These are phyloP conservation scores for Pseudorhiza aurosa DNA, from an alignment of 30 jellyfish, hydroid and myxozoan species.

Conservation along the genomic window DNA sequence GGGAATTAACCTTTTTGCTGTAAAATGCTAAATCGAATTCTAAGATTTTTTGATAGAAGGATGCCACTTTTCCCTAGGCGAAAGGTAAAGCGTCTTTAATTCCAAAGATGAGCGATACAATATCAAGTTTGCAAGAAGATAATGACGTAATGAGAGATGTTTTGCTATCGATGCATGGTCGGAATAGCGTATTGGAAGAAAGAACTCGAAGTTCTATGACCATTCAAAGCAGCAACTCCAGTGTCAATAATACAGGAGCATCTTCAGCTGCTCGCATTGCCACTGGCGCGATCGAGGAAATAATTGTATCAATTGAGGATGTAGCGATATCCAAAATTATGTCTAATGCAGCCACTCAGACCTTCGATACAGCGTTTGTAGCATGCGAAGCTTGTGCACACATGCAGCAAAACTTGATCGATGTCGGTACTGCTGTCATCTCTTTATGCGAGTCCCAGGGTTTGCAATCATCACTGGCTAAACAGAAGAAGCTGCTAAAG, in stretches of 20 bases:
- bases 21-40: background rate
- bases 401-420: slow-evolving; percentile 77
- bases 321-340: slow-evolving; percentile 18
- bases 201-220: slow-evolving; percentile 22
- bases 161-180: slow-evolving; percentile 34
- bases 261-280: background rate
- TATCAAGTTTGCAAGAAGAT: slow-evolving; percentile 39
- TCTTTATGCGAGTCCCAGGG: slow-evolving; percentile 86
- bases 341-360: slow-evolving; percentile 73
- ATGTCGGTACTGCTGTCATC: slow-evolving; percentile 72
- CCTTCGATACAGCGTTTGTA: slow-evolving; percentile 89
- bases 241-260: background rate
- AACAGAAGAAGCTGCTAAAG: slow-evolving; percentile 65
- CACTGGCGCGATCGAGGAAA: background rate
- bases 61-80: slow-evolving; percentile 11
- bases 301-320: slow-evolving; percentile 24
- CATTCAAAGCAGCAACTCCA: background rate
- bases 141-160: slow-evolving; percentile 49
- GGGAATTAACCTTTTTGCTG: too few species aligned
- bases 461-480: slow-evolving; percentile 82
- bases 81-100: slow-evolving; percentile 3
- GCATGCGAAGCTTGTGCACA: slow-evolving; percentile 84
- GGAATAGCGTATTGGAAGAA: slow-evolving; percentile 18
- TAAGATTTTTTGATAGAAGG: background rate
- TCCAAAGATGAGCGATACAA: slow-evolving; percentile 34